Evolutionary conservation across 2,888 invertebrate genomes (phyloP).

Genomic region (Bursaphelenchus okinawaensis): DNA sequence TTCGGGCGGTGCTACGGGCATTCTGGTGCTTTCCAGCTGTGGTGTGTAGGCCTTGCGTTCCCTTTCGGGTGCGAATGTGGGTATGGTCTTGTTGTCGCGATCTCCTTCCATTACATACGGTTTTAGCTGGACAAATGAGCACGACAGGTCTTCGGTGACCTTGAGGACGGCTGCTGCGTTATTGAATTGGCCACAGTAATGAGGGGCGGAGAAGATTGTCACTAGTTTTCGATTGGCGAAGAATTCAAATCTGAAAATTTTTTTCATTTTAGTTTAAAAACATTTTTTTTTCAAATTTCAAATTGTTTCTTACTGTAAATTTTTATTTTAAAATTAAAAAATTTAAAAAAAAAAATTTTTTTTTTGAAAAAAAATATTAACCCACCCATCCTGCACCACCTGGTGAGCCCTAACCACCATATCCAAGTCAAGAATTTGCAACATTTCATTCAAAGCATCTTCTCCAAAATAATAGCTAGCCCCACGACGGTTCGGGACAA

Average conservation of each 20-base stretch:
- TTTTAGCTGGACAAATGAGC: background rate
- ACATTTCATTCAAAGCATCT: conserved; percentile 62
- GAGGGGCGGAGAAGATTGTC: conserved; percentile 35
- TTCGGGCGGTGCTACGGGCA: background rate
- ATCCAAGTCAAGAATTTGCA: conserved; percentile 61
- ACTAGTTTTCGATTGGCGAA: background rate
- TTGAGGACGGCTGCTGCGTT: background rate
- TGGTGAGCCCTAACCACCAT: conserved; percentile 60
- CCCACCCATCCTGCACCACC: conserved; percentile 40
- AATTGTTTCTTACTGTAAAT: background rate
- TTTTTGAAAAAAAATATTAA: no score
- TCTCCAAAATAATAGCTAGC: conserved; percentile 65
- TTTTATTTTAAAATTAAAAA: background rate
- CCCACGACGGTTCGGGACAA: conserved; percentile 58
- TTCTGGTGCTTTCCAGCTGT: background rate
- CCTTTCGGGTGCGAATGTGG: background rate
- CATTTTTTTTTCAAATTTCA: background rate
- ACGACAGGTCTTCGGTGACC: background rate
- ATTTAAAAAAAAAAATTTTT: background rate
- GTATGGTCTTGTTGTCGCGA: background rate
- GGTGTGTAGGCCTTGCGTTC: background rate
- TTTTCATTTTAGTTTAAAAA: background rate
- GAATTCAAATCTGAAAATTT: background rate
- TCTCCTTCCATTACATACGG: background rate
- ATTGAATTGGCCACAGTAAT: conserved; percentile 42